Evolutionary conservation across 2,888 invertebrate genomes (phyloP), one percentile per base, ranked within the genome.

Genomic region (Theretra japonica): DNA sequence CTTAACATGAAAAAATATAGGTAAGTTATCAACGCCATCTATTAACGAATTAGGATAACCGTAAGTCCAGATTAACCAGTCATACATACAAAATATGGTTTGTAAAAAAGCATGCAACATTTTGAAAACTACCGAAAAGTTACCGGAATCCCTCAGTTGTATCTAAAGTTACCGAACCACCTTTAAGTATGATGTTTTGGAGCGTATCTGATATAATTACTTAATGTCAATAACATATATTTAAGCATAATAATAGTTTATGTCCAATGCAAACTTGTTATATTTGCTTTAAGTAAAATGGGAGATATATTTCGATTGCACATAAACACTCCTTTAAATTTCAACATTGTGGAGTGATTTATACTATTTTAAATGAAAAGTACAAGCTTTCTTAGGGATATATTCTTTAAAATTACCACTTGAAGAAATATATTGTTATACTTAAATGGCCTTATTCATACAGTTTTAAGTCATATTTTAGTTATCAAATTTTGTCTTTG

Each of bases 161-260:
- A 53, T 53, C 53, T 5, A 53, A 53, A 53, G 53, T 53, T 53
- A 53, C 53, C 53, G n/a, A 53, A 53, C 53, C 53, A 53, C 53
- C 17, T 53, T 53, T 53, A n/a, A 53, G 4, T 53, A 53, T 17
- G 50, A 50, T n/a, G 48, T 53, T n/a, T 17, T 53, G 53, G n/a
- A n/a, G 7, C 53, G n/a, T 53, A 53, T n/a, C 19, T 53, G 15
- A 48, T 48, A 48, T 48, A 53, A 53, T 7, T 53, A n/a, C n/a
- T 7, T n/a, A n/a, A 53, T 53, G 50, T 50, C 48, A 48, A 17
- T 50, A 50, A 50, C 50, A 50, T 50, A 50, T 50, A 19, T 53
- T 5, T 53, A 53, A 53, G 53, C 53, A 53, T 53, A 53, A 53
- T 53, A 53, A n/a, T 53, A 53, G n/a, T 53, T 53, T n/a, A 53